These are phyloP conservation scores for Prietella phreatophila DNA, from an alignment of 2,113 vertebrate species.

Conservation along the genomic window DNA sequence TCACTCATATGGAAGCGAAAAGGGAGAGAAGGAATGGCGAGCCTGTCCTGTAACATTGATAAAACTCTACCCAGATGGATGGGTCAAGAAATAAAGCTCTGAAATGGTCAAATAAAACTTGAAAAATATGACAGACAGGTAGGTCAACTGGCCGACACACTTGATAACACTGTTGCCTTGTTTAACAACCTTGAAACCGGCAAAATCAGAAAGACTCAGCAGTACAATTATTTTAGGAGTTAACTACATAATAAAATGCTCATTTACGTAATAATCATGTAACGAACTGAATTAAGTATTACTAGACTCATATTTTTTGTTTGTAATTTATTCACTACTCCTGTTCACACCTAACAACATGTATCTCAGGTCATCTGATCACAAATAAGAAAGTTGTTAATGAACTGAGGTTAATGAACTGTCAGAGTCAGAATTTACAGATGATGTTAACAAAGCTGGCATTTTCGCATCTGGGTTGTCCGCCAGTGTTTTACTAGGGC, in stretches of 20 bases:
- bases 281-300: not conserved
- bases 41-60: conserved; percentile 28
- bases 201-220: not conserved
- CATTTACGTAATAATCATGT: not conserved
- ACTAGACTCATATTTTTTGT: not conserved
- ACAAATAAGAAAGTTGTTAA: not conserved
- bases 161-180: not conserved
- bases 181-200: not conserved
- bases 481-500: not conserved
- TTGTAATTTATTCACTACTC: not conserved
- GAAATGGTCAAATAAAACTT: conserved; percentile 7
- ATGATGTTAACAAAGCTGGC: not conserved
- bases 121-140: not conserved
- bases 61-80: conserved; percentile 18
- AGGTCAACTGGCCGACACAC: not conserved
- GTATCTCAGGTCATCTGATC: not conserved
- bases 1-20: conserved; percentile 69
- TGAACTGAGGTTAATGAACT: not conserved
- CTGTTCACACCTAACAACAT: not conserved
- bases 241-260: not conserved
- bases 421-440: not conserved
- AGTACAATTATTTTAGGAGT: not conserved
- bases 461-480: not conserved
- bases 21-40: conserved; percentile 51
- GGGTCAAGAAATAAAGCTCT: not conserved